Conservation (phyloP, 2,888 invertebrate genomes). For the Neoaliturus tenellus region DNA sequence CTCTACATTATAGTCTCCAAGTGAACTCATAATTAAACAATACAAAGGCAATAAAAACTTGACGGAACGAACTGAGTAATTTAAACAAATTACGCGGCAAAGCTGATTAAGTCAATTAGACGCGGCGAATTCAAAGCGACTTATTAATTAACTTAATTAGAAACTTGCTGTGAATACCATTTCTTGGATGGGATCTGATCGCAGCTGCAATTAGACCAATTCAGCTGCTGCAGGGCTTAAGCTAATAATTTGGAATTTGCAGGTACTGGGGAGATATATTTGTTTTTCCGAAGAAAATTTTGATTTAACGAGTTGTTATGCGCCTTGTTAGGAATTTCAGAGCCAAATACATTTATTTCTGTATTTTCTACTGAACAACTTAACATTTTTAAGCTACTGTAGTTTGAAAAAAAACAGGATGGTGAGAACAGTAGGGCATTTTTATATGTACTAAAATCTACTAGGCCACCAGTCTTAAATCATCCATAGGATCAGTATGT, state of each 20-base stretch:
- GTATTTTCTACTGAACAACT: too few relatives aligned
- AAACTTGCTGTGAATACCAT: constrained; percentile 12
- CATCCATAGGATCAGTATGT: too few relatives aligned
- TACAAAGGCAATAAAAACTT: constrained; percentile 53
- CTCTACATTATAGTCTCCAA: background rate
- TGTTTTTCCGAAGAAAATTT: background rate
- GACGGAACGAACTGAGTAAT: constrained; percentile 46
- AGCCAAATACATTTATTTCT: too few relatives aligned
- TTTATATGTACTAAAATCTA: too few relatives aligned
- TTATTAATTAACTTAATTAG: constrained; percentile 49
- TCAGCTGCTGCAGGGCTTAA: background rate
- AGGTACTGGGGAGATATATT: background rate
- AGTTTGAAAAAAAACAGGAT: too few relatives aligned
- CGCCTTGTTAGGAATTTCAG: background rate
- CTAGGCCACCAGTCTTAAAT: too few relatives aligned
- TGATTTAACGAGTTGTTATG: background rate
- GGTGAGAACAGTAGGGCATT: too few relatives aligned
- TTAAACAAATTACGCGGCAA: constrained; percentile 45
- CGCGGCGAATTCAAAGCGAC: constrained; percentile 40
- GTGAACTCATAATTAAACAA: constrained; percentile 40
- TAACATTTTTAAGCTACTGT: too few relatives aligned
- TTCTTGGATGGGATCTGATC: constrained; percentile 5
- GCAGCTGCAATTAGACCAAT: background rate
- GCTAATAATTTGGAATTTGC: background rate
- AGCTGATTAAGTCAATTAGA: constrained; percentile 51